Conservation (phyloP, 30 jellyfish, hydroid and myxozoan species). For the Turritopsis rubra region DNA sequence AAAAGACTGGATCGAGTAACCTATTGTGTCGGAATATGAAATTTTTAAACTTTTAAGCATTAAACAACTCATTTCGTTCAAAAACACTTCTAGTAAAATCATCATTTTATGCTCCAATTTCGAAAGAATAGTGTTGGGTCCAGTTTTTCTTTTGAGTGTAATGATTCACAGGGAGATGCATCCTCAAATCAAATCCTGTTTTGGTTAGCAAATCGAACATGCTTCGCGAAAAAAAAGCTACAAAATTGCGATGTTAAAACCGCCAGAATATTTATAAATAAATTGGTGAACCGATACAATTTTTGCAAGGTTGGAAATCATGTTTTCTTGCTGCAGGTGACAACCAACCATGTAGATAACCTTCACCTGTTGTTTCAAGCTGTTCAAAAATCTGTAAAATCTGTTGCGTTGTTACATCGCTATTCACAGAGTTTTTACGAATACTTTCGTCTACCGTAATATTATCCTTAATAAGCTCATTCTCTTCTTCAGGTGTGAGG, state of each 20-base stretch:
- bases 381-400: constrained; percentile 87
- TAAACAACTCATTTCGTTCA: too few relatives aligned
- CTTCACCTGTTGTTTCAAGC: constrained; percentile 89
- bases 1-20: too few relatives aligned
- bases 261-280: constrained; percentile 18
- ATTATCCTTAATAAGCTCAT: constrained; percentile 31
- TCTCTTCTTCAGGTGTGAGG: constrained; percentile 32
- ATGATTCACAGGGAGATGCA: too few relatives aligned
- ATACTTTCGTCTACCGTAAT: constrained; percentile 13
- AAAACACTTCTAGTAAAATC: too few relatives aligned
- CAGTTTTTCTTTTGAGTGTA: too few relatives aligned
- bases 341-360: constrained; percentile 93
- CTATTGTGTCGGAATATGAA: too few relatives aligned
- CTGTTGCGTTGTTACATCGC: constrained; percentile 69
- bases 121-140: too few relatives aligned
- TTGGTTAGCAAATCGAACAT: background rate
- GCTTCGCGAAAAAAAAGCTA: background rate
- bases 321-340: constrained; percentile 83
- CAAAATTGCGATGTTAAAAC: background rate
- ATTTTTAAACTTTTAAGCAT: too few relatives aligned
- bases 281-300: constrained; percentile 55
- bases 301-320: constrained; percentile 76
- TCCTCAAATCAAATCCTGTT: too few relatives aligned
- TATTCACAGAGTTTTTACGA: background rate
- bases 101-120: too few relatives aligned